Evolutionary conservation across 2,113 vertebrate species (phyloP).

Genomic region (Cheirogaleus medius): DNA sequence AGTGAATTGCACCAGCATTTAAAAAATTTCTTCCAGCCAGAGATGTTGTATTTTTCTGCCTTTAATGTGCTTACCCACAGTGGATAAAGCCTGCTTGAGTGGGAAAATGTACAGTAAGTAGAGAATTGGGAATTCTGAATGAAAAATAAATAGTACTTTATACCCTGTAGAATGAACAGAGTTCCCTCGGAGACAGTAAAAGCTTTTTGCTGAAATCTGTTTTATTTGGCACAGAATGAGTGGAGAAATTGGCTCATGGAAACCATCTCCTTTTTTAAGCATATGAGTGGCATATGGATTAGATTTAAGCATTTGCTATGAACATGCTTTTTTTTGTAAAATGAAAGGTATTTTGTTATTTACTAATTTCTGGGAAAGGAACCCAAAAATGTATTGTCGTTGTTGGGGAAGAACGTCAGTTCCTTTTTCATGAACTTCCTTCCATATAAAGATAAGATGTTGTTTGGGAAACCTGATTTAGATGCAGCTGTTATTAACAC

Average conservation of each 20-base stretch:
- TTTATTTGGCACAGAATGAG: conserved; percentile 34
- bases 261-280: not conserved
- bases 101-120: not conserved
- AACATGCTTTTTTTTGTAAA: not conserved
- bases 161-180: not conserved
- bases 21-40: not conserved
- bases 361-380: conserved; percentile 83
- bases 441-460: conserved; percentile 86
- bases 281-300: not conserved
- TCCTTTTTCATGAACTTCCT: conserved; percentile 87
- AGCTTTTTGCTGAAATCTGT: conserved; percentile 38
- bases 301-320: conserved; percentile 14
- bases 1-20: not conserved
- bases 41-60: not conserved
- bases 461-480: conserved; percentile 85
- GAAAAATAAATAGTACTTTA: not conserved
- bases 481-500: conserved; percentile 82
- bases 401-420: conserved; percentile 83
- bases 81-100: not conserved
- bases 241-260: not conserved
- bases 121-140: conserved; percentile 29
- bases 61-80: not conserved
- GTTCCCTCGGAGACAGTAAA: not conserved
- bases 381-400: conserved; percentile 69
- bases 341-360: conserved; percentile 76